phyloP scores from a whole-genome alignment of 1,140 invertebrate species.

The Manduca sexta region DNA sequence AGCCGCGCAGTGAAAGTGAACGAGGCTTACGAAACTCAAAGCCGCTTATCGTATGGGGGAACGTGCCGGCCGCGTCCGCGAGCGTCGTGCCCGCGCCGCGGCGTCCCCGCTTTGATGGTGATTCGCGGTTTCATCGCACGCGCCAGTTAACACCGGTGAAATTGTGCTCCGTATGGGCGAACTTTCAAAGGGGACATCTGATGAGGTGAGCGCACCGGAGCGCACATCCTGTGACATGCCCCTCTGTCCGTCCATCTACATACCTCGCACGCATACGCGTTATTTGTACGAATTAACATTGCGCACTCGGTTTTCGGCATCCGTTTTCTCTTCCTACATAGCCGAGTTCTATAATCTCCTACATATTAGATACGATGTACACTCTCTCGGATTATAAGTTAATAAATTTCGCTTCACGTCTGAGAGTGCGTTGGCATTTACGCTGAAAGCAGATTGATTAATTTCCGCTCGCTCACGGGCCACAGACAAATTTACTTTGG shows the following conservation, averaged over 20 bases:
- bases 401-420: slow-evolving; percentile 1
- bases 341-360: too few relatives aligned
- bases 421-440: slow-evolving; percentile 11
- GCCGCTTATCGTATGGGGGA: slow-evolving; percentile 8
- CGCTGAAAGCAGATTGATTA: slow-evolving; percentile 27
- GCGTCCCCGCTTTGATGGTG: background rate
- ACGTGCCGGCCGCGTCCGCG: background rate
- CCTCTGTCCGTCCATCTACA: slow-evolving; percentile 12
- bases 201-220: slow-evolving; percentile 45
- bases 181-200: slow-evolving; percentile 54
- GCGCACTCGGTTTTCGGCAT: background rate
- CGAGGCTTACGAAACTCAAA: slow-evolving; percentile 23
- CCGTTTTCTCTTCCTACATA: too few relatives aligned
- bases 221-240: slow-evolving; percentile 60
- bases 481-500: slow-evolving; percentile 13
- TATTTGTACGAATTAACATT: background rate
- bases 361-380: too few relatives aligned
- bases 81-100: background rate
- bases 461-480: slow-evolving; percentile 24
- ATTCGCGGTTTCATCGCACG: slow-evolving; percentile 35
- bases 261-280: background rate
- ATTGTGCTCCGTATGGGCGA: slow-evolving; percentile 42
- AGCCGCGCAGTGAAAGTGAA: slow-evolving; percentile 30
- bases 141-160: slow-evolving; percentile 53
- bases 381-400: background rate